A percentile compares a stretch with the other conserved stretches of the same genome.
Evolutionary conservation across 1,140 invertebrate species (phyloP).

Genomic region (Apis laboriosa): DNA sequence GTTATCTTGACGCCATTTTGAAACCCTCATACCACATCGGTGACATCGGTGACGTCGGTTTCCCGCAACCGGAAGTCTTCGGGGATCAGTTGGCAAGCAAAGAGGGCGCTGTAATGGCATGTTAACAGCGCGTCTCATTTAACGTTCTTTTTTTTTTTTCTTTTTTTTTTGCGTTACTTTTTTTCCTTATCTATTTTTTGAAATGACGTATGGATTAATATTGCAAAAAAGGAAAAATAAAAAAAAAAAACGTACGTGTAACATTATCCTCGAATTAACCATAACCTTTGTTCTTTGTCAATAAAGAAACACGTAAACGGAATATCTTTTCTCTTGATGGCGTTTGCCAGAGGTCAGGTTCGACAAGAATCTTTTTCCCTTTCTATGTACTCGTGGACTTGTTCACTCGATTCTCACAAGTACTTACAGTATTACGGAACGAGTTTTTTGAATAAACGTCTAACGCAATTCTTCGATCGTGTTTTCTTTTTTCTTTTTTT

Average conservation of each 20-base stretch:
- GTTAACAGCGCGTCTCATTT: neutral
- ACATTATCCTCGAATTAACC: neutral
- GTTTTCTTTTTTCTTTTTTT: neutral
- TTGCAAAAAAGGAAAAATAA: too few species aligned
- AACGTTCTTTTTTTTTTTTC: neutral
- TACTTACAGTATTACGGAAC: neutral
- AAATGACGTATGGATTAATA: too few species aligned
- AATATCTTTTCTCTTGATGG: neutral
- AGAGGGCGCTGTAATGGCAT: neutral
- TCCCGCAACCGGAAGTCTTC: neutral
- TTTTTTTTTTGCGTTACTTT: too few species aligned
- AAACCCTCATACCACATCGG: neutral
- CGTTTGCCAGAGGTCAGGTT: neutral
- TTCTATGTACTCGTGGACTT: neutral
- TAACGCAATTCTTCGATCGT: neutral
- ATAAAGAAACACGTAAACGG: neutral
- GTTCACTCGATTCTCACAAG: neutral
- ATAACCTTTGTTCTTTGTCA: neutral
- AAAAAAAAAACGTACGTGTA: too few species aligned
- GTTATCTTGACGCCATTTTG: neutral
- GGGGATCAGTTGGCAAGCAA: neutral
- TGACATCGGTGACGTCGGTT: constrained; percentile 2
- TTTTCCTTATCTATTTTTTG: neutral
- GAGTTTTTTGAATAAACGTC: constrained; percentile 4
- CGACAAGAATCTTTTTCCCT: neutral